Evolutionary conservation across 2,797 vertebrate species (phyloP).

Genomic region (Percopsis omiscomaycus): DNA sequence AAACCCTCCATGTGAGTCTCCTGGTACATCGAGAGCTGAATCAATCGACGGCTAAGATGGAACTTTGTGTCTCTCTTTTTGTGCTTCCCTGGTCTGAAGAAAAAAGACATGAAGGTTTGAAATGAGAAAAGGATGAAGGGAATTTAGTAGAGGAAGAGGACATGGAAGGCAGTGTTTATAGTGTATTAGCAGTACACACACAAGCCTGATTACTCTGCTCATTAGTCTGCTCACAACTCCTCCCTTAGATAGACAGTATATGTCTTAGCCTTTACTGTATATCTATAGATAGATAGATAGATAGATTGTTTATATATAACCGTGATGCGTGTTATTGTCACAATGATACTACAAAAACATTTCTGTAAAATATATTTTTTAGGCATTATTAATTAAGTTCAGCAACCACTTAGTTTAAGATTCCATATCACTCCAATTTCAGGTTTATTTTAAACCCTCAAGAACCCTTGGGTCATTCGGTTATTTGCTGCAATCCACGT

Average conservation of each 20-base stretch:
- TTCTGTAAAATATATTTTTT: too few relatives aligned
- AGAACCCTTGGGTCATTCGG: too few relatives aligned
- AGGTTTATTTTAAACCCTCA: too few relatives aligned
- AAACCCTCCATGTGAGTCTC: conserved; percentile 37
- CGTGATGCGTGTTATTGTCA: too few relatives aligned
- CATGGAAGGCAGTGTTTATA: conserved; percentile 46
- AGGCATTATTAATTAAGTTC: too few relatives aligned
- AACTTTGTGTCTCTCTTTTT: conserved; percentile 37
- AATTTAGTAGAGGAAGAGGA: conserved; percentile 10
- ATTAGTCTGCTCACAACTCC: neutral
- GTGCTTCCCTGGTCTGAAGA: conserved; percentile 36
- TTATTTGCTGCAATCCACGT: too few relatives aligned
- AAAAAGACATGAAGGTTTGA: conserved; percentile 27
- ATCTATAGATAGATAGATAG: neutral
- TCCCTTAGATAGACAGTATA: neutral
- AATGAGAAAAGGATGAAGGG: conserved; percentile 14
- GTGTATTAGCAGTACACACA: conserved; percentile 36
- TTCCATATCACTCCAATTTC: too few relatives aligned
- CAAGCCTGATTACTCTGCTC: conserved; percentile 37
- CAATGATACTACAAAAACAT: too few relatives aligned
- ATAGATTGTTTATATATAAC: too few relatives aligned
- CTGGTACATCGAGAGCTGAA: conserved; percentile 38
- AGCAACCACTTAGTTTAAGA: too few relatives aligned
- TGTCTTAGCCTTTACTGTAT: conserved; percentile 9
- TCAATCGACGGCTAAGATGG: conserved; percentile 15